Evolutionary conservation across 2,113 vertebrate genomes (phyloP), one percentile per base, ranked within the genome.

Genomic region (Cyprinodon variegatus): DNA sequence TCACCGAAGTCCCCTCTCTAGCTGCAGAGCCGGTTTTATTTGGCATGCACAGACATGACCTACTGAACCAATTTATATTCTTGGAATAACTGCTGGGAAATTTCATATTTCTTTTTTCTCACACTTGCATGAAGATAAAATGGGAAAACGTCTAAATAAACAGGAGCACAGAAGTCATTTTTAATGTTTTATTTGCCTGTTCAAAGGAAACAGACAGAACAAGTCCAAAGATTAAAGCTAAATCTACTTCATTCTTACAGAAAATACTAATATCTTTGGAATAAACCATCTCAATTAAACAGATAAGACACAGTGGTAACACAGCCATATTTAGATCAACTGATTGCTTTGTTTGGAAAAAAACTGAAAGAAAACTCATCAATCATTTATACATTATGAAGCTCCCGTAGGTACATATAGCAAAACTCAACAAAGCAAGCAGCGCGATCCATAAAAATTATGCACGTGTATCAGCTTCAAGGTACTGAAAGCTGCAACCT

Each of bases 51-150:
- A 78, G 1, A 65, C 67, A 66, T 66, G 4, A 61, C 67, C 65
- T 53, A 69, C 65, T 61, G 66, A 73, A 76, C 84, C 87, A 9
- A 63, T 87, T 89, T 76, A 74, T 83, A 86, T 90, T 88, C 86
- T 68, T 74, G 68, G 53, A 83, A 79, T 69, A 61, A 83, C 66
- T 60, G 70, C 63, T 76, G 75, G 76, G 76, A 78, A 78, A 72
- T 78, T 83, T 83, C 79, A 88, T 81, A 85, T 39, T 13, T 36
- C 62, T 84, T 84, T 82, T 81, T 71, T 66, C 59, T 85, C 67
- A 87, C 72, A 75, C 79, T 63, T 74, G 39, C 65, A 70, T 61
- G 11, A 77, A 82, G 59, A 84, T 72, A 80, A 62, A 86, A 86
- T 83, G 22, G 43, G 69, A 43, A 22, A 61, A 3, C 29, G 11